A percentile compares a stretch with the other conserved stretches of the same genome.
phyloP scores from a whole-genome alignment of 2,888 invertebrate species.

The Labia minor region DNA sequence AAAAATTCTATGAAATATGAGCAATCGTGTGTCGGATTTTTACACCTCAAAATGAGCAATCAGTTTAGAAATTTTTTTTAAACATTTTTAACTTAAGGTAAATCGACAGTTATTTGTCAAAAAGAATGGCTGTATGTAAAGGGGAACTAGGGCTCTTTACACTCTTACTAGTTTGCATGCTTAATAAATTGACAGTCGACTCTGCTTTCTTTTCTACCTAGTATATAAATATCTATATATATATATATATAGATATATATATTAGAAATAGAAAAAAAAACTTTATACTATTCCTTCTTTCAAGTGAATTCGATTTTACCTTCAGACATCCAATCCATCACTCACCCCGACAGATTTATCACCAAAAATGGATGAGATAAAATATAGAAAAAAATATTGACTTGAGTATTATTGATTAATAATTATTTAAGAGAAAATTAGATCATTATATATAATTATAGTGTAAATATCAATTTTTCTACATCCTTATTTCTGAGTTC shows the following conservation, averaged over 20 bases:
- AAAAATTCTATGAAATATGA: not conserved
- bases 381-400: too few relatives aligned
- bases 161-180: not conserved
- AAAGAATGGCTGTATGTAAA: not conserved
- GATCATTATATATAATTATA: too few relatives aligned
- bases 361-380: not conserved
- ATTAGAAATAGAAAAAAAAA: not conserved
- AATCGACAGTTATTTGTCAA: conserved; percentile 3
- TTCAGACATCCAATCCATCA: not conserved
- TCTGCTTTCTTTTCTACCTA: not conserved
- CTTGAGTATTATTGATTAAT: too few relatives aligned
- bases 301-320: not conserved
- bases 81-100: conserved; percentile 2
- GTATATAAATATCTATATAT: not conserved
- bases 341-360: not conserved
- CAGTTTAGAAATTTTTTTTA: not conserved
- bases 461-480: too few relatives aligned
- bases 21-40: not conserved
- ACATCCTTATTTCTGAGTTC: too few relatives aligned
- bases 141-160: not conserved
- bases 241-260: not conserved
- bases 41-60: not conserved
- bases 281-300: not conserved
- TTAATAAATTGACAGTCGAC: not conserved
- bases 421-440: too few relatives aligned